Base-by-base conservation (phyloP, 2,888 invertebrate genomes). In the Zele albiditarsus region DNA sequence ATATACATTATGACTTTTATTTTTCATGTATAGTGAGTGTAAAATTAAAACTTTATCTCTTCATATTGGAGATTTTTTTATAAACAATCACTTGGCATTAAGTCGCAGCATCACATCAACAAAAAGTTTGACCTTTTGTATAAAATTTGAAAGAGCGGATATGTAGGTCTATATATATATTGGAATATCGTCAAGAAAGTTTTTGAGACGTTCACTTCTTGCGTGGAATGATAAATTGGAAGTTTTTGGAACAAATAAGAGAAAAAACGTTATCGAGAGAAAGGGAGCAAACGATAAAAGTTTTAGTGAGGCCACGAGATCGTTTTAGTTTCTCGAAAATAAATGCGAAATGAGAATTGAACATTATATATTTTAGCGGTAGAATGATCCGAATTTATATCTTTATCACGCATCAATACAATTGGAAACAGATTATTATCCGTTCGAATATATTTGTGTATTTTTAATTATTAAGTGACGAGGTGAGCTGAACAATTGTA, bases 191-290 rank as follows among this genome's bases (percentile, higher is more conserved):
- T 60, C 23, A 31, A 33, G 31, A 72, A 68, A 72, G 63, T 75
- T 75, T 68, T 62, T 42, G 71, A 71, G 71, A 72, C 53, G 71
- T 71, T 63, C 63, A 71, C 46, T 71, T 68, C 71, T 46, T 53
- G 27, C 33, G 38, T 67, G 60, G 68, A 75, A 75, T 75, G 75
- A 71, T 75, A 68, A 75, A 75, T 75, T 73, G 28, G 28, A 66
- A 28, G 49, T 75, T 71, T 38, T 12, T 12, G 42, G 10, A 31
- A 31, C 33, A 60, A 70, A 42, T 25, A 20, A 25, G 42, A 25
- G 38, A 60, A 46, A 71, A n/a, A 58, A 42, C 16, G 57, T 62
- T 71, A 46, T 46, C 20, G 46, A 38, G 63, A 28, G 8, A 27
- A 70, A 6, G n/a, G 33, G 2, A 42, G 38, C 38, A 38, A 38